phyloP scores from a whole-genome alignment of 2,888 invertebrate species.

The Leptinotarsa rubiginosa region DNA sequence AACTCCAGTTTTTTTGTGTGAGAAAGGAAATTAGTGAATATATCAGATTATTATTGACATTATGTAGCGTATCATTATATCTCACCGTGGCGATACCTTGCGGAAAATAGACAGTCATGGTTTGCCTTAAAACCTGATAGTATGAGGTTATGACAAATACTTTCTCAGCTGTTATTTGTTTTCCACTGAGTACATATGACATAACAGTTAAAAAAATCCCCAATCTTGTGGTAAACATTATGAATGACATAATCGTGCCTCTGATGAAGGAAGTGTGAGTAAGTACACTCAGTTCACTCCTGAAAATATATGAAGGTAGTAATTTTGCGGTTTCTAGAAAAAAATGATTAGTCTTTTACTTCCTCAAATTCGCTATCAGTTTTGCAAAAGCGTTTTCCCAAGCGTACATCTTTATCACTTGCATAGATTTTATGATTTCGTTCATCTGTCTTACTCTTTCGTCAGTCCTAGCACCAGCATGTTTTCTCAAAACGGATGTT shows the following conservation, averaged over 20 bases:
- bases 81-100: slow-evolving; percentile 69
- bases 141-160: slow-evolving; percentile 72
- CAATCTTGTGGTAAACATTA: slow-evolving; percentile 79
- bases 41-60: neutral
- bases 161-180: slow-evolving; percentile 64
- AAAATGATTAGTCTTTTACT: slow-evolving; percentile 63
- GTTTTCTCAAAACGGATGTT: slow-evolving; percentile 67
- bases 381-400: slow-evolving; percentile 89
- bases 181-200: slow-evolving; percentile 68
- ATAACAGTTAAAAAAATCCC: slow-evolving; percentile 77
- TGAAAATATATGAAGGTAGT: slow-evolving; percentile 43
- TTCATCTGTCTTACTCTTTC: slow-evolving; percentile 86
- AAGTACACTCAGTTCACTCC: slow-evolving; percentile 70
- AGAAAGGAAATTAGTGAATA: too few relatives aligned
- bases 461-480: slow-evolving; percentile 84
- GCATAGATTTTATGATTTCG: slow-evolving; percentile 89
- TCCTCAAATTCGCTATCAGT: slow-evolving; percentile 70
- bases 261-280: slow-evolving; percentile 73
- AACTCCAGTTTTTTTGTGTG: too few relatives aligned
- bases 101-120: slow-evolving; percentile 73
- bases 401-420: slow-evolving; percentile 95
- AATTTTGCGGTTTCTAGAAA: neutral
- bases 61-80: neutral
- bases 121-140: slow-evolving; percentile 73
- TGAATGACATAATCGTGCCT: slow-evolving; percentile 76